Base-by-base conservation (phyloP, 37 sponge, comb jelly and placozoan genomes). In the Dysidea cf. avara region DNA sequence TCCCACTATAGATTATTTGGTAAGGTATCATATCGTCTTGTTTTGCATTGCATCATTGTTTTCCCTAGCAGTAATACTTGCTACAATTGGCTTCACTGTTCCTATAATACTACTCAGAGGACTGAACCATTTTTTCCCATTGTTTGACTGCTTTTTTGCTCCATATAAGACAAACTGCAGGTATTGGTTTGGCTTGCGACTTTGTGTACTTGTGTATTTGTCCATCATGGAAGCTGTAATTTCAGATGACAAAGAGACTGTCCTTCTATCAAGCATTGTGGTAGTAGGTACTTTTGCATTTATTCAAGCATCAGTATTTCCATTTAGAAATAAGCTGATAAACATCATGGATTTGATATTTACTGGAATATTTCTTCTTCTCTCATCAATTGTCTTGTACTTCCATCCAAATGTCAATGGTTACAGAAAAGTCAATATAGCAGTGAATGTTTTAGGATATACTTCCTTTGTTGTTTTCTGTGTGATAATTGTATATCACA, bases 101-200 rank as follows among this genome's bases (percentile, higher is more conserved):
- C 53, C n/a, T 7, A 18, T 81, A 2, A 32, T 58, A 16, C 37
- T 29, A 30, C 20, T 55, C 38, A 47, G 9, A 48, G 28, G 32
- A 11, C 32, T 2, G 12, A 30, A 13, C 32, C 56, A 54, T 40
- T 32, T 81, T n/a, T 63, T 64, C 24, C 73, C 81, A 7, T 12
- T 72, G 7, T 2, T 72, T 28, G 81, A 81, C 29, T 72, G 66
- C 16, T 62, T 64, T 53, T 29, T 30, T 26, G 81, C 57, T 28
- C 81, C 73, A 24, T 81, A 61, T 67, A 61, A 64, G 38, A 73
- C 71, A 72, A 62, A 51, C 11, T 72, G 32, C 20, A 64, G 73
- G 24, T 64, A 36, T 47, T 81, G 81, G 81, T 62, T 81, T 81
- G 81, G 72, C 17, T 4, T 72, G 47, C 54, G 81, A 22, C n/a